Conservation (phyloP, 2,888 invertebrate species). For the Sisyra terminalis region DNA sequence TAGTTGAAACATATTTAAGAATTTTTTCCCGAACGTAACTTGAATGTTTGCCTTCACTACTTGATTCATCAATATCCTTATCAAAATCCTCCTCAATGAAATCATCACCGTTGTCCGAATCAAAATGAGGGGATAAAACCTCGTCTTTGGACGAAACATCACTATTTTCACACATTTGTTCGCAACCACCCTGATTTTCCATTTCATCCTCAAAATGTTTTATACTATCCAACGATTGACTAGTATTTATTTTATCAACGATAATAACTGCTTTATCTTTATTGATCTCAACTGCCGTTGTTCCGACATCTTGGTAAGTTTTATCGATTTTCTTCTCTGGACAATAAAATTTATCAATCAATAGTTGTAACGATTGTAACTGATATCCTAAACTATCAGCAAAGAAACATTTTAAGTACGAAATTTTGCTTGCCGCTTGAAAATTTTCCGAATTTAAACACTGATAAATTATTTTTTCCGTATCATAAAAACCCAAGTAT, state of each 20-base stretch:
- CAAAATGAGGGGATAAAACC: neutral
- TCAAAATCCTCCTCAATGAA: neutral
- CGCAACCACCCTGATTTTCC: constrained; percentile 26
- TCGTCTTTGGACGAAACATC: neutral
- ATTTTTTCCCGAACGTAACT: constrained; percentile 10
- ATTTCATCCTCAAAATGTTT: constrained; percentile 26
- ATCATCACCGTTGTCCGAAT: neutral
- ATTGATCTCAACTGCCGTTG: neutral
- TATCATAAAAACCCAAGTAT: constrained; percentile 25
- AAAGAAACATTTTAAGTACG: constrained; percentile 24
- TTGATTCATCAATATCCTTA: neutral
- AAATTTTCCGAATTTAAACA: constrained; percentile 23
- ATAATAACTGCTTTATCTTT: too few species aligned
- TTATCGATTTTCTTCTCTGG: neutral
- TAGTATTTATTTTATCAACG: constrained; percentile 19
- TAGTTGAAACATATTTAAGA: constrained; percentile 10
- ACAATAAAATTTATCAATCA: constrained; percentile 1
- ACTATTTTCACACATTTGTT: constrained; percentile 12
- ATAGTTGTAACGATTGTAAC: constrained; percentile 22
- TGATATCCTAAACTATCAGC: constrained; percentile 26
- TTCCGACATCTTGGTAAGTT: neutral
- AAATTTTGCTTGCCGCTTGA: constrained; percentile 26
- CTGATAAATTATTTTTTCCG: constrained; percentile 22
- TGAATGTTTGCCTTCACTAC: constrained; percentile 5
- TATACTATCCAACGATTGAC: constrained; percentile 27